Percentiles rank a stretch among this genome's conserved stretches.
Conservation (phyloP, 2,797 vertebrate species). For the Atherinosoma microstoma region DNA sequence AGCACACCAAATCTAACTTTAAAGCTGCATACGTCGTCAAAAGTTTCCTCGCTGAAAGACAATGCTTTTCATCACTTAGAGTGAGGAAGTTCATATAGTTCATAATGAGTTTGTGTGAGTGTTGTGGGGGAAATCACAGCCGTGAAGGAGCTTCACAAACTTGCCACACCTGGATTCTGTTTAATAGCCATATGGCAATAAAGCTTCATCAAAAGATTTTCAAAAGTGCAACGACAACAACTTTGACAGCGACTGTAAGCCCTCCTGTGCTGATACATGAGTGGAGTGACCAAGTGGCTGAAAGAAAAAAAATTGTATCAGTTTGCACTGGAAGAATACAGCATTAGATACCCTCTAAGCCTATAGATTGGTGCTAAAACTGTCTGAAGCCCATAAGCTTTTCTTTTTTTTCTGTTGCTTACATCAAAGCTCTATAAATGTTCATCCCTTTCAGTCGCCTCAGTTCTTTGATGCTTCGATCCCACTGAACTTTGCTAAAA, state of each 20-base stretch:
- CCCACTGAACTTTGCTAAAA: slow-evolving; percentile 52
- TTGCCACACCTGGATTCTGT: slow-evolving; percentile 44
- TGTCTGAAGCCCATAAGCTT: background rate
- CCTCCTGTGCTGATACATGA: slow-evolving; percentile 20
- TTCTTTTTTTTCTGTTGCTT: slow-evolving; percentile 15
- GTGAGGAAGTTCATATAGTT: slow-evolving; percentile 2
- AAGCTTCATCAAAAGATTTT: slow-evolving; percentile 37
- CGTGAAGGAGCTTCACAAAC: slow-evolving; percentile 12
- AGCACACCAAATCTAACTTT: background rate
- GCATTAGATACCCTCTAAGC: background rate
- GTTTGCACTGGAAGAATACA: slow-evolving; percentile 16
- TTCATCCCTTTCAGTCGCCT: slow-evolving; percentile 18
- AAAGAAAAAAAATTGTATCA: slow-evolving; percentile 12
- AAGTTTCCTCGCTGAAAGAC: background rate
- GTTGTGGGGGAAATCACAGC: slow-evolving; percentile 8
- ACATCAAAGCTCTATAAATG: slow-evolving; percentile 37
- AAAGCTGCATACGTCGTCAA: slow-evolving; percentile 2
- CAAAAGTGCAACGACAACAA: slow-evolving; percentile 27
- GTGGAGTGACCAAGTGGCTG: slow-evolving; percentile 22
- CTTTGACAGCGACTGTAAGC: slow-evolving; percentile 22
- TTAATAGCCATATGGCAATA: slow-evolving; percentile 37
- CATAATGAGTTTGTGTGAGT: background rate
- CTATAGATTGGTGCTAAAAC: slow-evolving; percentile 24
- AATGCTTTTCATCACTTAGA: slow-evolving; percentile 2
- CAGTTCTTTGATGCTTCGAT: slow-evolving; percentile 50